These are phyloP conservation scores for Zele albiditarsus DNA, from an alignment of 2,888 invertebrate species.

Conservation along the genomic window DNA sequence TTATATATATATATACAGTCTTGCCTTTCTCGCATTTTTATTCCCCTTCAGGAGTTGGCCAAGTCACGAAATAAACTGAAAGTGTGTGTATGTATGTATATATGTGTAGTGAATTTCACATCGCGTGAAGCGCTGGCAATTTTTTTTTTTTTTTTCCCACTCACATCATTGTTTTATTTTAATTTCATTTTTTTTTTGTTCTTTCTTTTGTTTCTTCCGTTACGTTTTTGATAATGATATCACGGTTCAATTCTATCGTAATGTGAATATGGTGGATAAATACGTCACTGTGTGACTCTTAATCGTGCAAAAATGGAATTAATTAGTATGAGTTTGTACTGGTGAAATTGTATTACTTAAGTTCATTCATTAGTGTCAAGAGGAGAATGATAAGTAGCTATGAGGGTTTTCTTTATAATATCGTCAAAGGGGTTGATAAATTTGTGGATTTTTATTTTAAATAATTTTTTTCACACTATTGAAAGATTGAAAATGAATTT, in stretches of 20 bases:
- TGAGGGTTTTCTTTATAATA: no score
- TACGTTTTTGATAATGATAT: neutral
- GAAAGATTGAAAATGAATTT: no score
- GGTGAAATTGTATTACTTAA: no score
- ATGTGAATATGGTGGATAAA: neutral
- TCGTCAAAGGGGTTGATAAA: no score
- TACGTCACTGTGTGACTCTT: neutral
- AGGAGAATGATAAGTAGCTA: no score
- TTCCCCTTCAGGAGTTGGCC: neutral
- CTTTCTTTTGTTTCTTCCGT: neutral
- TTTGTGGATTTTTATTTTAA: no score
- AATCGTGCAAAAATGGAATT: no score
- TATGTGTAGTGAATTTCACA: neutral
- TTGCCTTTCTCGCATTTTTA: neutral
- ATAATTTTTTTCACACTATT: no score
- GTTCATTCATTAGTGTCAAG: no score
- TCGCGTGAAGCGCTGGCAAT: neutral
- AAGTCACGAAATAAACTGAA: slow-evolving; percentile 17
- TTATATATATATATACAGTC: neutral
- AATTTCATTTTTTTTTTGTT: neutral
- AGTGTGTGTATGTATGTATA: neutral
- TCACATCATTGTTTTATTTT: neutral
- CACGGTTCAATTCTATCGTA: slow-evolving; percentile 6
- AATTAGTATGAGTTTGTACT: no score
- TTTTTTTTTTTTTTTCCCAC: neutral